Conservation (phyloP, 1,140 invertebrate species). For the Drosophila prosaltans region DNA sequence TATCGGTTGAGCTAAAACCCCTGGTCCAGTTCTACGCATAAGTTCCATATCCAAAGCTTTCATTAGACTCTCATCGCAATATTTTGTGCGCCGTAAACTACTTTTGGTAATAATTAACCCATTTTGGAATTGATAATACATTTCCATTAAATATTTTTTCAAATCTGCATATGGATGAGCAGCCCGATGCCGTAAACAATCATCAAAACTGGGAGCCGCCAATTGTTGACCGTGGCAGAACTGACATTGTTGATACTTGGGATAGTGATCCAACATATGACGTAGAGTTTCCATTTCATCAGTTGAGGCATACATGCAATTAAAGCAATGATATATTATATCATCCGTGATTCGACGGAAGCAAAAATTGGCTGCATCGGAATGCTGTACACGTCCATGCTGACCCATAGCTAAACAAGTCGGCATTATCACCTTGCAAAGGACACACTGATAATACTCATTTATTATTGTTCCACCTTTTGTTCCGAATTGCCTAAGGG, state of each 20-base stretch:
- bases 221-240: slow-evolving; percentile 19
- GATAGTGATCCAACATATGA: slow-evolving; percentile 60
- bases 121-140: slow-evolving; percentile 62
- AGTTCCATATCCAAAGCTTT: slow-evolving; percentile 35
- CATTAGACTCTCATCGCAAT: slow-evolving; percentile 4
- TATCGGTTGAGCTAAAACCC: not conserved
- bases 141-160: slow-evolving; percentile 50
- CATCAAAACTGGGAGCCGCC: slow-evolving; percentile 32
- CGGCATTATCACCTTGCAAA: slow-evolving; percentile 57
- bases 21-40: slow-evolving; percentile 10
- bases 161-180: slow-evolving; percentile 38
- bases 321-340: slow-evolving; percentile 54
- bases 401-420: slow-evolving; percentile 39
- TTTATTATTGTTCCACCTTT: not conserved
- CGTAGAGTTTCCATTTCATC: slow-evolving; percentile 33
- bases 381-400: slow-evolving; percentile 45
- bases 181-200: slow-evolving; percentile 51
- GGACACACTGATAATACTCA: slow-evolving; percentile 56
- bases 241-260: slow-evolving; percentile 37
- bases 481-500: slow-evolving; percentile 20
- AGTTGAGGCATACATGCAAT: slow-evolving; percentile 51
- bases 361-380: slow-evolving; percentile 33
- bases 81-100: slow-evolving; percentile 48
- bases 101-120: slow-evolving; percentile 62
- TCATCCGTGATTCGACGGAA: slow-evolving; percentile 33